phyloP scores from a whole-genome alignment of 2,113 vertebrate genomes.

The Myocastor coypus region DNA sequence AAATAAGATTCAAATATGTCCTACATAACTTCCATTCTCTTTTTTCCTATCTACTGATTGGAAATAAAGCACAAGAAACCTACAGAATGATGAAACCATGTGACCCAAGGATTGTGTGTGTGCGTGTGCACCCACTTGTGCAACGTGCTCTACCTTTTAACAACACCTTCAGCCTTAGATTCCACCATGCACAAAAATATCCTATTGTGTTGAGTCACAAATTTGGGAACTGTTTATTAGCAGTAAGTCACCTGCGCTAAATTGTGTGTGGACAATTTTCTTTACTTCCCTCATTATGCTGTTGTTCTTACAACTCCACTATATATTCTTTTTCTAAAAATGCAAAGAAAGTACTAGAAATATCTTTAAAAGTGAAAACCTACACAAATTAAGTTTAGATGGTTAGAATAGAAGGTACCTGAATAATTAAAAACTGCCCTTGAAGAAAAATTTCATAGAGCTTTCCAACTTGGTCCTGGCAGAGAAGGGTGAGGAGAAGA shows the following conservation, averaged over 20 bases:
- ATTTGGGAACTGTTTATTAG: not conserved
- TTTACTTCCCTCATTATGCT: not conserved
- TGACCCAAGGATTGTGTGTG: not conserved
- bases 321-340: not conserved
- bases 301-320: conserved; percentile 35
- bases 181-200: not conserved
- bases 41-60: not conserved
- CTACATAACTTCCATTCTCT: not conserved
- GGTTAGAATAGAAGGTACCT: not conserved
- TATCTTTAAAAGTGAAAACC: not conserved
- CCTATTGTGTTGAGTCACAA: not conserved
- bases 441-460: conserved; percentile 14
- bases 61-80: not conserved
- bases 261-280: not conserved
- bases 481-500: too few species aligned
- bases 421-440: conserved; percentile 8
- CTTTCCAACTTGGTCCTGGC: too few species aligned
- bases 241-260: not conserved
- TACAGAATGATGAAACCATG: not conserved
- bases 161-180: not conserved
- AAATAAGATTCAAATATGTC: not conserved
- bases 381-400: conserved; percentile 45
- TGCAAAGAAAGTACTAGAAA: conserved; percentile 28
- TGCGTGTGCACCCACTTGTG: too few species aligned
- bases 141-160: not conserved